Conservation (phyloP, 2,113 vertebrate species). For the Pseudopodoces humilis region DNA sequence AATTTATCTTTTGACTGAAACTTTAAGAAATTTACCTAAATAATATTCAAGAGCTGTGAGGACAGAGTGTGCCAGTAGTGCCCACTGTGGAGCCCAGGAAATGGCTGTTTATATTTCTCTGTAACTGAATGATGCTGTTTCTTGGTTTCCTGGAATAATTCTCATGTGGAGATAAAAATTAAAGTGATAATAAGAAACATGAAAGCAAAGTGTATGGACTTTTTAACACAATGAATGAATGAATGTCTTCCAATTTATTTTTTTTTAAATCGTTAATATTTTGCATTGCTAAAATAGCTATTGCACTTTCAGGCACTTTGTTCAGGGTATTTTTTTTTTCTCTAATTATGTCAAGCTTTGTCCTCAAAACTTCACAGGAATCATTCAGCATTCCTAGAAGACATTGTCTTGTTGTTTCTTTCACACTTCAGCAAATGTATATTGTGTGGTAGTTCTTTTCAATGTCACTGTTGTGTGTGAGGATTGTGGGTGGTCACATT, state of each 20-base stretch:
- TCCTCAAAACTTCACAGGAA: constrained; percentile 17
- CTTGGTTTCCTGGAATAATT: not conserved
- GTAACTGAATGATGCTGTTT: not conserved
- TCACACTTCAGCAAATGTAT: constrained; percentile 44
- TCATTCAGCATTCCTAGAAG: not conserved
- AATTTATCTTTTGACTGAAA: not conserved
- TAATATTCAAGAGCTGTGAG: not conserved
- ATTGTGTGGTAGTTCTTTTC: constrained; percentile 42
- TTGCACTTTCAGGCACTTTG: not conserved
- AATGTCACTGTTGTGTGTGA: constrained; percentile 18
- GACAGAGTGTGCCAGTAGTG: not conserved
- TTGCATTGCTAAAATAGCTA: not conserved
- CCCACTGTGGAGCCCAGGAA: not conserved
- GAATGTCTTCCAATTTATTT: not conserved
- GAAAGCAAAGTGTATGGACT: not conserved
- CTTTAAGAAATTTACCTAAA: not conserved
- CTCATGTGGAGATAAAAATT: not conserved
- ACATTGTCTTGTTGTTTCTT: constrained; percentile 26
- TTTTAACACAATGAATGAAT: not conserved
- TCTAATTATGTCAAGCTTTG: not conserved
- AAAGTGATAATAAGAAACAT: not conserved
- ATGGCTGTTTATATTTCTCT: not conserved
- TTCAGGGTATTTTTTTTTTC: not conserved
- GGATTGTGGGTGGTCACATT: constrained; percentile 52
- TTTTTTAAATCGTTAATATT: not conserved